phyloP scores from a whole-genome alignment of 2,888 invertebrate species.

The Imbricaverruca yamaguchii region DNA sequence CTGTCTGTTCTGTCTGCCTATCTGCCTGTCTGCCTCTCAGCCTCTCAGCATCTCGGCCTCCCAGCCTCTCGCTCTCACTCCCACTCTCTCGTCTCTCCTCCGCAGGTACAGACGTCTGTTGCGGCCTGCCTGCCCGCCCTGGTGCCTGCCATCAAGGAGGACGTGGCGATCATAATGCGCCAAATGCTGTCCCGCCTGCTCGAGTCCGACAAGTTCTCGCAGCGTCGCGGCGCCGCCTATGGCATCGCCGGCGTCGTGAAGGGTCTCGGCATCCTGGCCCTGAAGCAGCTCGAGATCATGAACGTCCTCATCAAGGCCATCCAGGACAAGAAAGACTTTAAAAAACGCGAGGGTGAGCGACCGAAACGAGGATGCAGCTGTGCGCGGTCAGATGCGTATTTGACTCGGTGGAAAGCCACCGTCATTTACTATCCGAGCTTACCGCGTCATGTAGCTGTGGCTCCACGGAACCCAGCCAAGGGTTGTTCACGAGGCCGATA shows the following conservation, averaged over 20 bases:
- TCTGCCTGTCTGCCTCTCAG: too few relatives aligned
- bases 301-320: conserved; percentile 84
- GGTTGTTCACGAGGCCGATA: too few relatives aligned
- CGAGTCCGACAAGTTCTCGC: conserved; percentile 87
- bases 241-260: conserved; percentile 92
- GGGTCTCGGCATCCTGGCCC: conserved; percentile 88
- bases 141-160: conserved; percentile 84
- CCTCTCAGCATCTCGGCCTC: too few relatives aligned
- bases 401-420: too few relatives aligned
- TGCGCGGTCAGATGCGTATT: too few relatives aligned
- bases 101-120: conserved; percentile 92
- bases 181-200: conserved; percentile 77
- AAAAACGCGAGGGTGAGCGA: conserved; percentile 71
- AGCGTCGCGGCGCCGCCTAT: conserved; percentile 91
- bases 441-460: too few relatives aligned
- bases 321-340: conserved; percentile 89
- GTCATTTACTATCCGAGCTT: too few relatives aligned
- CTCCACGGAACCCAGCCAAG: too few relatives aligned
- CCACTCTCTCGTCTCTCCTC: too few relatives aligned
- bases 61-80: too few relatives aligned
- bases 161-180: conserved; percentile 78
- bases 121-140: conserved; percentile 91
- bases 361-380: too few relatives aligned
- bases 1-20: too few relatives aligned
- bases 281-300: conserved; percentile 95